Base-by-base conservation (phyloP, 1,140 invertebrate species). In the Lethrus apterus region DNA sequence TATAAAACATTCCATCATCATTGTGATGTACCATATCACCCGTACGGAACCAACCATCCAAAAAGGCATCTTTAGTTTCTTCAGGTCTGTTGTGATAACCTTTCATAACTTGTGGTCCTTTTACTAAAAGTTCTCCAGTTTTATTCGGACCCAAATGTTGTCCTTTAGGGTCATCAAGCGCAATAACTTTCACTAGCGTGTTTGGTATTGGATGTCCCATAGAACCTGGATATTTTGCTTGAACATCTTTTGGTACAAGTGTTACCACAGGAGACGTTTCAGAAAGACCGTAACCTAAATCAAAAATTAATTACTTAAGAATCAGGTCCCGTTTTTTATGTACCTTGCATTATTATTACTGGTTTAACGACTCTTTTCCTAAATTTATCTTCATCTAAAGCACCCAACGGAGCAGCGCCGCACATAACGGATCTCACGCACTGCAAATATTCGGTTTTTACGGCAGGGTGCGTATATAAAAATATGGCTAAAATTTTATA, bases 21-120 rank as follows among this genome's bases (percentile, higher is more conserved):
- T 88, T 78, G 41, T 74, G 78, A 23, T 78, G 76, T 2, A 72
- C 84, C 20, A 89, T 63, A 57, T 91, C 87, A 3, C 87, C 86
- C 17, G 84, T 86, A 52, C 77, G 75, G 17, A 89, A 68, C 84
- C 84, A 92, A 2, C 81, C 83, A 40, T 84, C 77, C 3, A 75
- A 69, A 2, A 87, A 70, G 0, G 70, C 76, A 24, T 80, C 75
- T 1, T 67, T 66, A 0, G 84, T 89, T 4, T 81, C 82, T 56
- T 78, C 55, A 8, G 74, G 70, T 51, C 87, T 84, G 17, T 85
- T 76, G 20, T 72, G 73, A 64, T 90, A 90, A 0, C 84, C 84
- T 53, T 74, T 74, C 81, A 82, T 85, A 8, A 83, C 68, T 65
- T 84, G 79, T 11, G 79, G 80, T 14, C 82, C 83, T 57, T 67